These are phyloP conservation scores for Sialis lutaria DNA, from an alignment of 2,888 invertebrate genomes.

Conservation along the genomic window DNA sequence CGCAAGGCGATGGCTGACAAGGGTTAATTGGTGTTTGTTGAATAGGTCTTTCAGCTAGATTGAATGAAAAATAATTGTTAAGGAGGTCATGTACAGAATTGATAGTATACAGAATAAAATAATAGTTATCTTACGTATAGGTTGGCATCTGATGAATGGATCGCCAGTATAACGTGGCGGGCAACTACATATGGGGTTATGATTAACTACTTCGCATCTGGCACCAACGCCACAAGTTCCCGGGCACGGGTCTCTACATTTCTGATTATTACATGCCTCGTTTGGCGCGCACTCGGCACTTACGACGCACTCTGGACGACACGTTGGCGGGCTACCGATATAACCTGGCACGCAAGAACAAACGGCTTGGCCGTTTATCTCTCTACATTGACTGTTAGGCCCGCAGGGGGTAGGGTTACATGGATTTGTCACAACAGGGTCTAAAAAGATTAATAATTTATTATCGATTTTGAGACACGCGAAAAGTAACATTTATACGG, in stretches of 20 bases:
- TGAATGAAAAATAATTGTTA: slow-evolving; percentile 11
- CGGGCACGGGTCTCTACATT: slow-evolving; percentile 36
- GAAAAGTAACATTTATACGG: background rate
- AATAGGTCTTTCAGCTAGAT: slow-evolving; percentile 22
- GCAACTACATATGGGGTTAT: slow-evolving; percentile 40
- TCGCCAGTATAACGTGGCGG: slow-evolving; percentile 43
- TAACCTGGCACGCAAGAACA: slow-evolving; percentile 30
- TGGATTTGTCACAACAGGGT: slow-evolving; percentile 29
- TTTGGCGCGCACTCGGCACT: slow-evolving; percentile 30
- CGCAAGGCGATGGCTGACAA: slow-evolving; percentile 32
- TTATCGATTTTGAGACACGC: background rate
- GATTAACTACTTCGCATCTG: slow-evolving; percentile 48
- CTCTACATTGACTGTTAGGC: slow-evolving; percentile 25
- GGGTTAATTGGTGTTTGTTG: slow-evolving; percentile 28
- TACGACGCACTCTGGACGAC: slow-evolving; percentile 30
- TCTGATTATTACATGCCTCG: slow-evolving; percentile 30
- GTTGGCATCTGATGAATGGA: slow-evolving; percentile 34
- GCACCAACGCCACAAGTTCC: slow-evolving; percentile 37
- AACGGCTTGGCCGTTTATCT: slow-evolving; percentile 42
- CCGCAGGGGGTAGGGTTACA: slow-evolving; percentile 54
- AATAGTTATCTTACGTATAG: slow-evolving; percentile 15
- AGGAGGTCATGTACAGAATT: background rate
- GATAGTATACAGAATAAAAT: background rate
- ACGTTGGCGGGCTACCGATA: slow-evolving; percentile 34
- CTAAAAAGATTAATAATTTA: slow-evolving; percentile 5